phyloP scores from a whole-genome alignment of 2,113 vertebrate species.

The Thryonomys swinderianus region DNA sequence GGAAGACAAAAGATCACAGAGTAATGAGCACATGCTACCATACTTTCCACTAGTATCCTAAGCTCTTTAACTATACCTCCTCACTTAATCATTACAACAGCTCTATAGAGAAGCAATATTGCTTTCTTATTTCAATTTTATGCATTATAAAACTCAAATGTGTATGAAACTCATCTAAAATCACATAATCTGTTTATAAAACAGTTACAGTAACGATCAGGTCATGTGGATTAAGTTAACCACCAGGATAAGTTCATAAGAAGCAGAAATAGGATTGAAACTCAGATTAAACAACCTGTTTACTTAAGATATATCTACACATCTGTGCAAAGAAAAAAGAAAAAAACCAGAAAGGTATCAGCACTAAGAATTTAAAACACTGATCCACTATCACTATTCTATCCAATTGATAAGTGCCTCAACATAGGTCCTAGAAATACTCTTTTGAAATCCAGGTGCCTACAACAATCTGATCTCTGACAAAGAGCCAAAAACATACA shows the following conservation, averaged over 20 bases:
- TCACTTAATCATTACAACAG: background rate
- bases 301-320: background rate
- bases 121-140: background rate
- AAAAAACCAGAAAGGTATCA: background rate
- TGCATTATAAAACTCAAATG: background rate
- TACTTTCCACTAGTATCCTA: background rate
- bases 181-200: background rate
- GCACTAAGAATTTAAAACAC: background rate
- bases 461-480: background rate
- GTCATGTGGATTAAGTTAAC: background rate
- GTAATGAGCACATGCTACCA: background rate
- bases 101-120: background rate
- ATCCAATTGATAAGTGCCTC: background rate
- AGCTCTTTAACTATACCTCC: background rate
- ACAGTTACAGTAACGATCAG: background rate
- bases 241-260: background rate
- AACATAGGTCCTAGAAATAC: background rate
- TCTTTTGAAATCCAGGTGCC: background rate
- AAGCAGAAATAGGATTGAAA: background rate
- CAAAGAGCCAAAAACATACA: background rate
- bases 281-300: background rate
- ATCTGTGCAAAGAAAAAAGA: background rate
- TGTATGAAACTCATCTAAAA: background rate
- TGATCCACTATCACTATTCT: background rate
- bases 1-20: background rate